Evolutionary conservation across 1,140 invertebrate species (phyloP), one percentile per base, ranked within the genome.

Genomic region (Spodoptera litura): DNA sequence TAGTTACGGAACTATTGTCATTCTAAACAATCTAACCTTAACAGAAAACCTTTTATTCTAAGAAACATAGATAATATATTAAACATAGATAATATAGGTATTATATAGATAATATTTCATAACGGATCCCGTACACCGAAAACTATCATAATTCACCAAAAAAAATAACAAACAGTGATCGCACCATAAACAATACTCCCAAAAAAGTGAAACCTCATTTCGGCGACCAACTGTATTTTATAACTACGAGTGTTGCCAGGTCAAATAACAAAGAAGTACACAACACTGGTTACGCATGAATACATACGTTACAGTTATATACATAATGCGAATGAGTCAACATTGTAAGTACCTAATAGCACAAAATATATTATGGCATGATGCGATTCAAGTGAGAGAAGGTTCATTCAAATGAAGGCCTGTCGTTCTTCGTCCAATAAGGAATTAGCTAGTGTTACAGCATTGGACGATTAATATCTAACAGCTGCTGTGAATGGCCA

Each of bases 271-370:
- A 70, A 52, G 49, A 53, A 25, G n/a, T n/a, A 70, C 12, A 62
- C 72, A 74, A 52, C 15, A 62, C 56, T 59, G 13, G 73, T 64
- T 75, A 75, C 59, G 59, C 12, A 25, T 62, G 25, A 75, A 52
- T 75, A 75, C 49, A 64, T 75, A 59, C 59, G 64, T 64, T 75
- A 75, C 73, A 75, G 73, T 75, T 75, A 75, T 75, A 75, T 64
- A 64, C 59, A 64, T 62, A 75, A 75, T 75, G 59, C 10, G 73
- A 62, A 38, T 75, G 72, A 75, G 73, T 75, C 73, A 75, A 75
- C 73, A n/a, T 53, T 4, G 49, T 70, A 53, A 53, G 49, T 44
- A 44, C 38, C 51, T 70, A 70, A 20, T 70, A 25, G 66, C 25
- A 70, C 49, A 53, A 31, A 53, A 31, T 68, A 10, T 35, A 38